phyloP scores from a whole-genome alignment of 2,113 vertebrate species.

The Hippoglossus stenolepis region DNA sequence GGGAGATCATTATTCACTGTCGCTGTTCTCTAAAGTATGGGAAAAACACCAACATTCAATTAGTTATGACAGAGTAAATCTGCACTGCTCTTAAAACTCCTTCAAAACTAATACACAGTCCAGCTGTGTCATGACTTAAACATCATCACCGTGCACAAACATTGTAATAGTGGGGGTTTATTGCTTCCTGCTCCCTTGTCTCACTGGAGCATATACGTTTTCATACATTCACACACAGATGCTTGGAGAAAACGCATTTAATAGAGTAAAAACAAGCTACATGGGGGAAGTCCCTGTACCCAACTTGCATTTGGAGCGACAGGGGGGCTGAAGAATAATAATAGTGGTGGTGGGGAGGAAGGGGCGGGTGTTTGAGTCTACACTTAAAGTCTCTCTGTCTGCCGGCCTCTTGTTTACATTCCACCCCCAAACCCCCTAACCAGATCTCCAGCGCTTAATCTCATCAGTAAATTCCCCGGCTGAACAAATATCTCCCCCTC shows the following conservation, averaged over 20 bases:
- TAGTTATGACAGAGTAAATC: slow-evolving; percentile 22
- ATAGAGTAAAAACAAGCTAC: slow-evolving; percentile 1
- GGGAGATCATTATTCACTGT: slow-evolving; percentile 35
- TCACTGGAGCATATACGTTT: neutral
- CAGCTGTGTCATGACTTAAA: slow-evolving; percentile 3
- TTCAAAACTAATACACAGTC: slow-evolving; percentile 7
- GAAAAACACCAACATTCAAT: slow-evolving; percentile 12
- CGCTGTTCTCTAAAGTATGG: slow-evolving; percentile 12
- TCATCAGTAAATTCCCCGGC: slow-evolving; percentile 65
- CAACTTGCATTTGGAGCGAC: slow-evolving; percentile 16
- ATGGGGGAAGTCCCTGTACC: neutral
- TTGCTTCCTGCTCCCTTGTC: neutral
- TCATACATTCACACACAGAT: neutral
- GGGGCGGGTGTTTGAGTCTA: slow-evolving; percentile 22
- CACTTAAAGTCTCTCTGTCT: slow-evolving; percentile 39
- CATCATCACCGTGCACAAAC: neutral
- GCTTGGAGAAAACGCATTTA: neutral
- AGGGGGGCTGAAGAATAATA: slow-evolving; percentile 5
- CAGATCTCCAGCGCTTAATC: slow-evolving; percentile 62
- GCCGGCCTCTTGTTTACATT: slow-evolving; percentile 71
- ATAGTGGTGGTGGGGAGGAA: neutral
- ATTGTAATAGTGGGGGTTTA: neutral
- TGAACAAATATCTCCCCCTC: slow-evolving; percentile 75
- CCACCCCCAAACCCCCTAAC: slow-evolving; percentile 49
- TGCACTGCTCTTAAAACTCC: slow-evolving; percentile 8